Conservation (phyloP, 2,888 invertebrate species). For the Hipparchia semele region DNA sequence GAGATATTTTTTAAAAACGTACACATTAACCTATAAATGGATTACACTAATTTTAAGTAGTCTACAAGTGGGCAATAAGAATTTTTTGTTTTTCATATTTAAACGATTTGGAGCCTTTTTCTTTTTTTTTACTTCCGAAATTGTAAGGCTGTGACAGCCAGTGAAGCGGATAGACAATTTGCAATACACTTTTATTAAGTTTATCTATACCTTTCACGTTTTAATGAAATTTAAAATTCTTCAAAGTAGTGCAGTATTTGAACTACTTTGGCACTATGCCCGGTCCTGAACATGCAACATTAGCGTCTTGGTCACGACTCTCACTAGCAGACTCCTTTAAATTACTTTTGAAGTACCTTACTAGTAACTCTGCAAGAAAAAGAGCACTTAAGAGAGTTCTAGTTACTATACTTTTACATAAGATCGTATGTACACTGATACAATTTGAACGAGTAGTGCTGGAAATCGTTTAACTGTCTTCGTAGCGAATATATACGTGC, state of each 20-base stretch:
- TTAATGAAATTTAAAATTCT: conserved; percentile 31
- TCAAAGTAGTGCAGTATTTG: conserved; percentile 20
- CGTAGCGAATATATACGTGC: background rate
- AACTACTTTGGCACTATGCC: conserved; percentile 35
- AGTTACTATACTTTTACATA: conserved; percentile 6
- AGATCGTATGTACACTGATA: conserved; percentile 4
- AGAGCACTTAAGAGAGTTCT: conserved; percentile 18
- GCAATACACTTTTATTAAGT: no score
- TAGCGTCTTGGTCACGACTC: conserved; percentile 29
- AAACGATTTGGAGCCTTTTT: no score
- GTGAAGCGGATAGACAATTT: background rate
- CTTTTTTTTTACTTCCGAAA: no score
- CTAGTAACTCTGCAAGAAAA: conserved; percentile 31
- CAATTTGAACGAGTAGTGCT: background rate
- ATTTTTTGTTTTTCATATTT: no score
- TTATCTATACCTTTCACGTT: background rate
- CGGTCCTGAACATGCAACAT: conserved; percentile 34
- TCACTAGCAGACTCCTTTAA: conserved; percentile 31
- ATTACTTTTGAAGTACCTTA: conserved; percentile 31
- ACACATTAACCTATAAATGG: no score
- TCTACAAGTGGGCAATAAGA: no score
- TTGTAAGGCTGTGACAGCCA: background rate
- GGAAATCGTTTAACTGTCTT: background rate
- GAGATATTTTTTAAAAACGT: no score
- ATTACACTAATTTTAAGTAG: no score